Percentiles rank a stretch among this genome's conserved stretches.
These are phyloP conservation scores for Sorex maritimensis DNA, from an alignment of 2,797 vertebrate species.

Conservation along the genomic window DNA sequence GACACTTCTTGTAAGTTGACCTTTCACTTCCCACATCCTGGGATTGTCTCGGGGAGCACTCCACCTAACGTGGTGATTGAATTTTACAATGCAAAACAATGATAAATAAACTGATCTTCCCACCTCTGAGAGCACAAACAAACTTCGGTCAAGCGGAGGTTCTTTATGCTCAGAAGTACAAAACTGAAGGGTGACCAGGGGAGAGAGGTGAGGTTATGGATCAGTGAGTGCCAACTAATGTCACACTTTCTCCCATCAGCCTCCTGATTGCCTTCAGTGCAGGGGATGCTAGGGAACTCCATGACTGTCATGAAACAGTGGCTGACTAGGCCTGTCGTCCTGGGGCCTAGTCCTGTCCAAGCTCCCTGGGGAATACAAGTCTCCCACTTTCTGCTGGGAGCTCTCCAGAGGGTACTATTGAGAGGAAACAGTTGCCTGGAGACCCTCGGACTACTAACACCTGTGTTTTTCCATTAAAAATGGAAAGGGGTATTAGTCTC, in stretches of 20 bases:
- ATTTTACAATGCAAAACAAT: rapidly evolving
- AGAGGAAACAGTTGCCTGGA: no score
- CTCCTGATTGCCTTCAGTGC: no score
- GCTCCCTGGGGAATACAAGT: no score
- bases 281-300: no score
- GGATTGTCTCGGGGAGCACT: no score
- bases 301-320: neutral
- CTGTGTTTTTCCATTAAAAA: neutral
- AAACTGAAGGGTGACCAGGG: no score
- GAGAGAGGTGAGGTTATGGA: neutral
- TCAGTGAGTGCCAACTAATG: rapidly evolving
- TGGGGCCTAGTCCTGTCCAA: neutral
- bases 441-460: neutral
- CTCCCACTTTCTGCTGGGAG: neutral
- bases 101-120: rapidly evolving
- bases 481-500: neutral
- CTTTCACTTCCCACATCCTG: neutral
- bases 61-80: neutral
- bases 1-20: neutral
- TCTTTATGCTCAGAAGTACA: no score
- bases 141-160: neutral
- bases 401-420: no score
- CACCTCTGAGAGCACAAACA: rapidly evolving
- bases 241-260: neutral
- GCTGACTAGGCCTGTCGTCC: neutral